A percentile compares a stretch with the other conserved stretches of the same genome.
These are phyloP conservation scores for Poecilobothrus nobilitatus DNA, from an alignment of 2,888 invertebrate genomes.

Conservation along the genomic window DNA sequence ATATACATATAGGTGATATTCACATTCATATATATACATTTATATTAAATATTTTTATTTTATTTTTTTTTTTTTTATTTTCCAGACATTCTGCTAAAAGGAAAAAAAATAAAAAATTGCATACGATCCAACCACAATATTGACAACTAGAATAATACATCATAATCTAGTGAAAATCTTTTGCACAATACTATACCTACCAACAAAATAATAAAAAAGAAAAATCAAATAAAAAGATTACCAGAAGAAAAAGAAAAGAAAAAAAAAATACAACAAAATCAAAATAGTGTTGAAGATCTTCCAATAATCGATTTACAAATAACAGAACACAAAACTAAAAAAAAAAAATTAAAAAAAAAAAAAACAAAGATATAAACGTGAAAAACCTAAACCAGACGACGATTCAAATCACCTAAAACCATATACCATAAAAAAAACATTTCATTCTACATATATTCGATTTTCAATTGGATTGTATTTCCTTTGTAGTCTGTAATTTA, in stretches of 20 bases:
- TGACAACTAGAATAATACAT: not conserved
- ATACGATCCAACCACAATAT: not conserved
- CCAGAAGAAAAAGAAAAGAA: not conserved
- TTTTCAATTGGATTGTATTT: not conserved
- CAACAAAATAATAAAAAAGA: too few relatives aligned
- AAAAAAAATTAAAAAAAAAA: not conserved
- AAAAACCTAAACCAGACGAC: not conserved
- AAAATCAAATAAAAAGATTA: too few relatives aligned
- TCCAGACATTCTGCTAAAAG: not conserved
- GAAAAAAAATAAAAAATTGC: not conserved
- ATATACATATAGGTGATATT: too few relatives aligned
- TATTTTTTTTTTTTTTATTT: not conserved
- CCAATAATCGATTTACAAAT: not conserved
- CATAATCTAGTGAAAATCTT: not conserved
- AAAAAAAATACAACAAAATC: not conserved
- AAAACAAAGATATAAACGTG: too few relatives aligned
- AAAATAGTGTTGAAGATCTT: not conserved
- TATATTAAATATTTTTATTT: not conserved
- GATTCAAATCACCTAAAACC: not conserved
- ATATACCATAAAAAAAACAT: not conserved
- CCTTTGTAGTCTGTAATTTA: not conserved
- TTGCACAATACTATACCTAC: not conserved
- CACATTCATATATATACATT: too few relatives aligned
- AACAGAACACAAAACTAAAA: not conserved
- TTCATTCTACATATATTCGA: not conserved